A percentile compares a stretch with the other conserved stretches of the same genome.
phyloP scores from a whole-genome alignment of 2,113 vertebrate species.

The Centropristis striata region DNA sequence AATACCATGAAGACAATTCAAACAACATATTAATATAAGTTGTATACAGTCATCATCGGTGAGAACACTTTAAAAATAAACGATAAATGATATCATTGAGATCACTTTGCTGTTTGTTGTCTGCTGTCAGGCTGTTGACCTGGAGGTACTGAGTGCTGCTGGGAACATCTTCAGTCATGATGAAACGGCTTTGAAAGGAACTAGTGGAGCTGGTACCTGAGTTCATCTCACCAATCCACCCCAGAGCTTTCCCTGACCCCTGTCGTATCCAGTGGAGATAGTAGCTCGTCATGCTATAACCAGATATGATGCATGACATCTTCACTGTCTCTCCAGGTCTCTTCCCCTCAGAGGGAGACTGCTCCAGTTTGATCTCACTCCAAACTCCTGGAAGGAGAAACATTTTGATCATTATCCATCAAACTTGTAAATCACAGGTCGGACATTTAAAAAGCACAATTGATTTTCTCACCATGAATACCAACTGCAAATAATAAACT shows the following conservation, averaged over 20 bases:
- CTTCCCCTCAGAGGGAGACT: conserved; percentile 21
- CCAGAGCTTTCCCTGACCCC: conserved; percentile 36
- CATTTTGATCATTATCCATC: not conserved
- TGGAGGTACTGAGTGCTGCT: conserved; percentile 56
- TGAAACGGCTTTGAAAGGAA: conserved; percentile 31
- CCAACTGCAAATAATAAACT: not conserved
- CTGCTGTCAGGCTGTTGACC: conserved; percentile 44
- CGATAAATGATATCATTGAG: no score
- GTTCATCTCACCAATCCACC: conserved; percentile 32
- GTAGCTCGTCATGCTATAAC: not conserved
- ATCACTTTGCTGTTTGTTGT: not conserved
- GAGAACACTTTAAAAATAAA: no score
- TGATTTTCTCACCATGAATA: not conserved
- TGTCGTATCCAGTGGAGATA: conserved; percentile 47
- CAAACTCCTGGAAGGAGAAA: conserved; percentile 1
- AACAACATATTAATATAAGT: no score
- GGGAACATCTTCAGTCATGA: conserved; percentile 25
- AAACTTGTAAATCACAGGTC: no score
- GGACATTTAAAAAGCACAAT: no score
- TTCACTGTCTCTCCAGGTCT: conserved; percentile 47
- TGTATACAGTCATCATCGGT: no score
- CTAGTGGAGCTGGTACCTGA: conserved; percentile 7
- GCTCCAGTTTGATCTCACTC: not conserved
- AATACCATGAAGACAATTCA: no score
- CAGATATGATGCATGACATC: conserved; percentile 26